phyloP scores from a whole-genome alignment of 1,140 invertebrate species.

The Papilio polyxenes region DNA sequence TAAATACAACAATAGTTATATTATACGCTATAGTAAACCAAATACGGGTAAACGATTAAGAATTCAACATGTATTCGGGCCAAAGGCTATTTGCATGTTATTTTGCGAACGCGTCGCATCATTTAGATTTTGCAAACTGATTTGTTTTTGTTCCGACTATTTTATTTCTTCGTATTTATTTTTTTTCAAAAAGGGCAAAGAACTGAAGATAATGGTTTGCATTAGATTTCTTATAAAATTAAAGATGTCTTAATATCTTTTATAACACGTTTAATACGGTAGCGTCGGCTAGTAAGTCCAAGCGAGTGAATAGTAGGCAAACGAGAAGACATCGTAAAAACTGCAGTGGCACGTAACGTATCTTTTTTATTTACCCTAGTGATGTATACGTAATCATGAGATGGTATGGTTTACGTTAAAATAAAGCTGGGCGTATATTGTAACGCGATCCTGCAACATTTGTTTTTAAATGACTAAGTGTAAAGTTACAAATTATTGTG shows the following conservation, averaged over 20 bases:
- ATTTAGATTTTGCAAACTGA: conserved; percentile 27
- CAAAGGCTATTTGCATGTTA: not conserved
- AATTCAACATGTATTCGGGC: not conserved
- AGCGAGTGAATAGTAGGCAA: too few relatives aligned
- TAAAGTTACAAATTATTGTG: conserved; percentile 3
- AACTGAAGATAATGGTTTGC: not conserved
- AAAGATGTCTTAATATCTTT: too few relatives aligned
- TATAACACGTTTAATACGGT: too few relatives aligned
- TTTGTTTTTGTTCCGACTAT: not conserved
- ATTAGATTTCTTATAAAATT: too few relatives aligned
- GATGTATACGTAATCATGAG: not conserved
- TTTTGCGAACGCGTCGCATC: conserved; percentile 15
- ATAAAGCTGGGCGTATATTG: not conserved
- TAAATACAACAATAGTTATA: not conserved
- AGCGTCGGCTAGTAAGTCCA: too few relatives aligned
- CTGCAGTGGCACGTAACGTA: too few relatives aligned
- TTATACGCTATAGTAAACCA: not conserved
- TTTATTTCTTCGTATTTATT: not conserved
- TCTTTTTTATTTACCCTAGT: not conserved
- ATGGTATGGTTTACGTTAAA: conserved; percentile 4
- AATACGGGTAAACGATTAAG: not conserved
- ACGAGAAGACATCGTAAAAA: too few relatives aligned
- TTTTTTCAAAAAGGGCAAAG: not conserved
- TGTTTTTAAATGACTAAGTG: conserved; percentile 2
- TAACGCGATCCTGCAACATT: not conserved